Evolutionary conservation across 2,888 invertebrate genomes (phyloP), one percentile per base, ranked within the genome.

Genomic region (Euproctis similis): DNA sequence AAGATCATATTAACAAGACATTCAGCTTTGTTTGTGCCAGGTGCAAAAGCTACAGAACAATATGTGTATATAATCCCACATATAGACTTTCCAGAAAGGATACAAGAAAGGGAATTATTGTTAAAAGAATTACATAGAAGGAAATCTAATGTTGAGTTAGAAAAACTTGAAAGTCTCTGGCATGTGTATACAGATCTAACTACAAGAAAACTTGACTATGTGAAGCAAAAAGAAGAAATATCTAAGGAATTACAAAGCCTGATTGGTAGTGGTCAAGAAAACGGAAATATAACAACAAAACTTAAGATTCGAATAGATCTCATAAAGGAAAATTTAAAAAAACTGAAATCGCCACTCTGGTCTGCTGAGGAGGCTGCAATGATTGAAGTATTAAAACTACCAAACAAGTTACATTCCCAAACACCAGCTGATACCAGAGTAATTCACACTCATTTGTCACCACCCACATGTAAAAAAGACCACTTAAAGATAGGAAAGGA

Each of bases 281-380:
- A 69, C 36, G 57, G 75, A 4, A 67, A 82, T 41, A 61, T 86
- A 1, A 75, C 86, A 14, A 75, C 86, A 14, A 84, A 85, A 42
- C 62, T 90, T 2, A 88, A 86, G 59, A 64, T 87, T 8, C 87
- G 89, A 49, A 81, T 78, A 1, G 76, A 78, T 49, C 52, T 85
- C 2, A 26, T 91, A 1, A 87, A 88, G 52, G 86, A 88, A 23
- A 89, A 92, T 42, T 61, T 91, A n/a, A 90, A 88, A 58, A 71
- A 75, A 14, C 53, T 93, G 1, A 90, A 88, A 57, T 74, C 85
- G 7, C 78, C 85, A 22, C 64, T 90, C n/a, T 91, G 91, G 86
- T 87, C 88, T n/a, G 76, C 93, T 4, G 92, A 94, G 62, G 91
- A 92, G 59, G 85, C 85, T 27, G 88, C 92, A 5, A 81, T 91